A percentile compares a stretch with the other conserved stretches of the same genome.
Evolutionary conservation across 2,797 vertebrate species (phyloP).

Genomic region (Enteromius afrohamiltoni): DNA sequence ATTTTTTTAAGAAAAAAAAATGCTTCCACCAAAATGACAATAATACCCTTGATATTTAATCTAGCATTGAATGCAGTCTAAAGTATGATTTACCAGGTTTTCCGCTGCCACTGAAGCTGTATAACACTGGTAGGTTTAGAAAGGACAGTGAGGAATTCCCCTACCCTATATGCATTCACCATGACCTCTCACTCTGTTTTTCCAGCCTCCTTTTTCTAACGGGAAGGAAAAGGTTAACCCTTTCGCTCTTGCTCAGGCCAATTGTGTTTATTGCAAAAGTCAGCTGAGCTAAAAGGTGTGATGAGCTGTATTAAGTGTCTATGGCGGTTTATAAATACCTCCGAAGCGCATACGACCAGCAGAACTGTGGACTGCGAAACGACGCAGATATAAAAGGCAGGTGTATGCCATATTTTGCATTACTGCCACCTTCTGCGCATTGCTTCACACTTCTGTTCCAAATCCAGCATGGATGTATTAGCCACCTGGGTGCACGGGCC

Average conservation of each 20-base stretch:
- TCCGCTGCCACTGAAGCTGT: neutral
- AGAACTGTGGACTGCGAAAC: neutral
- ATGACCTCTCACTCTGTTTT: slow-evolving; percentile 67
- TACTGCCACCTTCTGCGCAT: slow-evolving; percentile 54
- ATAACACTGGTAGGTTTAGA: slow-evolving; percentile 48
- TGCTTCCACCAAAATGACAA: neutral
- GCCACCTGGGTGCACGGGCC: slow-evolving; percentile 6
- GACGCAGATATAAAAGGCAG: slow-evolving; percentile 48
- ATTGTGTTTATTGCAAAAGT: slow-evolving; percentile 56
- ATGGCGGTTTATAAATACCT: slow-evolving; percentile 73
- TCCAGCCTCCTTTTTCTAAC: slow-evolving; percentile 55
- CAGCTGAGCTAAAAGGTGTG: slow-evolving; percentile 60
- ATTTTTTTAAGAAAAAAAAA: neutral
- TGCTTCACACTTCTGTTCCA: slow-evolving; percentile 58
- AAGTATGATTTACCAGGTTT: slow-evolving; percentile 1
- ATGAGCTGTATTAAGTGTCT: slow-evolving; percentile 71
- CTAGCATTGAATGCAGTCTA: neutral
- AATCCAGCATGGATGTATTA: slow-evolving; percentile 25
- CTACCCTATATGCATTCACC: slow-evolving; percentile 66
- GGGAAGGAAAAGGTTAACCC: slow-evolving; percentile 72
- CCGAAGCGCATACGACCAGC: slow-evolving; percentile 55
- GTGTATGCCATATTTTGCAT: slow-evolving; percentile 53
- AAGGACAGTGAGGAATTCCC: slow-evolving; percentile 74
- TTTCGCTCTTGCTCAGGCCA: slow-evolving; percentile 52
- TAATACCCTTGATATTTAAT: neutral